A percentile compares a stretch with the other conserved stretches of the same genome.
phyloP scores from a whole-genome alignment of 2,113 vertebrate genomes.

The Ammospiza nelsoni region DNA sequence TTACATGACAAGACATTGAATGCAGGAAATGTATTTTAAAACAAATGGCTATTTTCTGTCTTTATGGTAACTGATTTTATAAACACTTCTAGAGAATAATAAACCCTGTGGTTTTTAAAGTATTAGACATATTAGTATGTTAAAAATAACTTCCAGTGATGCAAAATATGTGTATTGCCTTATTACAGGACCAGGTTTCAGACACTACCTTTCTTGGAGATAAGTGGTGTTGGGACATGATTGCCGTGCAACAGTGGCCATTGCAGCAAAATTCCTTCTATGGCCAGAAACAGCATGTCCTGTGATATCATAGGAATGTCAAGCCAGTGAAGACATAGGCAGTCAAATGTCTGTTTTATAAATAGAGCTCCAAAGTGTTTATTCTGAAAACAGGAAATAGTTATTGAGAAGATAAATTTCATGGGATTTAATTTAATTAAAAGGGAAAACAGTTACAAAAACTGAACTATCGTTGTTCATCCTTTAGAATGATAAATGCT shows the following conservation, averaged over 20 bases:
- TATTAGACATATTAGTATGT: neutral
- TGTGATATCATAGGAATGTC: conserved; percentile 9
- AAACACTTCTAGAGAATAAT: neutral
- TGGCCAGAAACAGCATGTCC: neutral
- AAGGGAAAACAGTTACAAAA: neutral
- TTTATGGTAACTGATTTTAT: conserved; percentile 2
- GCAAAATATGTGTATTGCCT: neutral
- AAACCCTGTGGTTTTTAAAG: neutral
- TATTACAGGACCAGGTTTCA: neutral
- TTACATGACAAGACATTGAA: neutral
- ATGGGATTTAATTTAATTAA: neutral
- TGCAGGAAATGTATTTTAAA: conserved; percentile 22
- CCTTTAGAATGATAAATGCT: neutral
- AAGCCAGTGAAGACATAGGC: neutral
- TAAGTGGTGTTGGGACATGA: neutral
- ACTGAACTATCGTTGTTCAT: neutral
- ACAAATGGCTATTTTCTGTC: neutral
- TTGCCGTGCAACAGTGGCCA: neutral
- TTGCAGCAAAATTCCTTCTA: conserved; percentile 28
- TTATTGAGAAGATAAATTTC: neutral
- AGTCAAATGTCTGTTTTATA: neutral
- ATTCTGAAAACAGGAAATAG: conserved; percentile 52
- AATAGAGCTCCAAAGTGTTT: conserved; percentile 18
- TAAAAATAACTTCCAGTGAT: conserved; percentile 22
- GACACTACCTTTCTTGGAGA: neutral